These are phyloP conservation scores for Paragorgia papillata DNA, from an alignment of 92 coral and sea anemone genomes.

Conservation along the genomic window DNA sequence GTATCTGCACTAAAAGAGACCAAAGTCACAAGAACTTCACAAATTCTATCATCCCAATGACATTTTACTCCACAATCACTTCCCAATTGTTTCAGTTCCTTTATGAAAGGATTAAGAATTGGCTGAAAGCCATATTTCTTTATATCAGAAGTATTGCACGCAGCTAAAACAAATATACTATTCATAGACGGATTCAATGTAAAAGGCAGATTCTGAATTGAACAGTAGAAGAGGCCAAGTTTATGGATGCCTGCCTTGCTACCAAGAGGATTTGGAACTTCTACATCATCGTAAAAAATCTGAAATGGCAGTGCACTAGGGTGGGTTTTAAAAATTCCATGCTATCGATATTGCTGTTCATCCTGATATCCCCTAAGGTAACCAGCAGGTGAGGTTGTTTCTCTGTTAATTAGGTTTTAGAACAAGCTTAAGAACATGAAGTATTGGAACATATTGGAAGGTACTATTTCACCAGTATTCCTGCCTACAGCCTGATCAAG, in stretches of 20 bases:
- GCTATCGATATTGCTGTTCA: conserved; percentile 18
- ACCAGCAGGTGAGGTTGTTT: not conserved
- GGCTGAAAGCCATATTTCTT: too few species aligned
- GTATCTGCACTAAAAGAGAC: conserved; percentile 20
- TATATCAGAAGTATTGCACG: too few species aligned
- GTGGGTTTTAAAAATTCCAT: too few species aligned
- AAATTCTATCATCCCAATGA: conserved; percentile 14
- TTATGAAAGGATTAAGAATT: not conserved
- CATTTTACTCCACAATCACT: conserved; percentile 7
- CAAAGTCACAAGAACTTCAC: conserved; percentile 17
- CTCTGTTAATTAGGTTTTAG: conserved; percentile 12
- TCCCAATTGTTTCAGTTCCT: conserved; percentile 7
- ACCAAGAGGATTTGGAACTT: conserved; percentile 28
- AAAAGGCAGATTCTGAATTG: conserved; percentile 18
- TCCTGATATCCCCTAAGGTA: conserved; percentile 7
- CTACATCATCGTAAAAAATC: conserved; percentile 22
- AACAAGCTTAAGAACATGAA: not conserved
- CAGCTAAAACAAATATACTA: too few species aligned
- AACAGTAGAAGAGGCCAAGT: conserved; percentile 19
- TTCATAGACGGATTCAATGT: conserved; percentile 19
- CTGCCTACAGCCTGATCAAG: not conserved
- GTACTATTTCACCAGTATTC: not conserved
- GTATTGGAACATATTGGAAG: conserved; percentile 1
- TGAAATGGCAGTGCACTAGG: conserved; percentile 23
- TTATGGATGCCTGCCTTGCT: conserved; percentile 26